Percentiles rank a stretch among this genome's conserved stretches.
Conservation (phyloP, 2,113 vertebrate genomes). For the Sus scrofa region DNA sequence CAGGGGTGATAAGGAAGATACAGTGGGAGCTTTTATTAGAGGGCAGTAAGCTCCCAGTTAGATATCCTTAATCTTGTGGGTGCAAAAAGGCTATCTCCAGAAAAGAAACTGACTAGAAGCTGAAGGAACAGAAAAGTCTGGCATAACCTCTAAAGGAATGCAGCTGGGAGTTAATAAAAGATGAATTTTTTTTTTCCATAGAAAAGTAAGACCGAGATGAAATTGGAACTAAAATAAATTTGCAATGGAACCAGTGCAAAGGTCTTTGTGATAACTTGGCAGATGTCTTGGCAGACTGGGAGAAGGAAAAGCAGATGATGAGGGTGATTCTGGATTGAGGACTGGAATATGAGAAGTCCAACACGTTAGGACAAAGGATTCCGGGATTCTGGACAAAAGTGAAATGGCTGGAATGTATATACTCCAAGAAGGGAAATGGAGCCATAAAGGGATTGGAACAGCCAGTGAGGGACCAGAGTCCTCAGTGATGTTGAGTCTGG, state of each 20-base stretch:
- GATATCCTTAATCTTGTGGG: background rate
- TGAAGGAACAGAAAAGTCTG: background rate
- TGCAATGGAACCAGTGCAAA: background rate
- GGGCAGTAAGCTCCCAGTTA: accelerated
- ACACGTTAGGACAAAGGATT: background rate
- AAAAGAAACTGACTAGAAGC: background rate
- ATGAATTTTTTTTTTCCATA: background rate
- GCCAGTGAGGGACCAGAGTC: background rate
- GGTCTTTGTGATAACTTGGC: conserved; percentile 3
- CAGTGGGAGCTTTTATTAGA: background rate
- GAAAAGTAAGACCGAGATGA: background rate
- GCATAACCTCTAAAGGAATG: background rate
- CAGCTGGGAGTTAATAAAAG: background rate
- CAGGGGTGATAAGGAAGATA: background rate
- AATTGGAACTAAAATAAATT: conserved; percentile 1
- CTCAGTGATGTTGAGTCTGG: background rate
- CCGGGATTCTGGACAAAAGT: background rate
- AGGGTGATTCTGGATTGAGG: background rate
- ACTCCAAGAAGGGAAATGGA: background rate
- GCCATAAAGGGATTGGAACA: background rate
- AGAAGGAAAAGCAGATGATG: conserved; percentile 1
- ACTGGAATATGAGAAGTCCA: background rate
- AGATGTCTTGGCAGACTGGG: background rate
- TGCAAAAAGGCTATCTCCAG: background rate
- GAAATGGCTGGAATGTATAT: background rate